Conservation (phyloP, 1,140 invertebrate genomes). For the Myzus persicae region DNA sequence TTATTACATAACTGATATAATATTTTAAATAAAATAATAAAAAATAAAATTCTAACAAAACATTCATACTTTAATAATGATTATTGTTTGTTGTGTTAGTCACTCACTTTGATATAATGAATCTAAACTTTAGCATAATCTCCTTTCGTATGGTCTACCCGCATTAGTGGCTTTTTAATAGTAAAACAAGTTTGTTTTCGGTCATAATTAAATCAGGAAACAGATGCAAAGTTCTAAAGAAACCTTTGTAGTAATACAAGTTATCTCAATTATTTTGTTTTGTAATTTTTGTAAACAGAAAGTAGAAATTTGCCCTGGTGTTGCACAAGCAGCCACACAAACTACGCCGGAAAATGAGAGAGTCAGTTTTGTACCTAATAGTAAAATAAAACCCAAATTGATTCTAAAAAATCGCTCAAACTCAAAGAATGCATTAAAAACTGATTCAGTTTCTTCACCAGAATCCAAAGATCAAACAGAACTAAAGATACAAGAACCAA, state of each 20-base stretch:
- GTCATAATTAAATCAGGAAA: neutral
- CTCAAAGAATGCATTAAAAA: neutral
- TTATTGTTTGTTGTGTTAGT: conserved; percentile 1
- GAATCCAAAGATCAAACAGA: conserved; percentile 3
- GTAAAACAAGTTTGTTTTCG: conserved; percentile 18
- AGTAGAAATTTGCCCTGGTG: neutral
- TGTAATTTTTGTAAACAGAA: conserved; percentile 1
- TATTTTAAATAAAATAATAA: neutral
- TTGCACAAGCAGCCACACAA: conserved; percentile 48
- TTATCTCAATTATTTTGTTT: neutral
- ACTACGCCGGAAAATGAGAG: conserved; percentile 38
- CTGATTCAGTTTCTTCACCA: neutral
- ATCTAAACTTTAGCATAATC: neutral
- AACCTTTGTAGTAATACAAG: neutral
- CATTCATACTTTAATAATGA: neutral
- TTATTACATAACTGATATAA: neutral
- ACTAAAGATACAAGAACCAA: neutral
- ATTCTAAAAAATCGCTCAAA: neutral
- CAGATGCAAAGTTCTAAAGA: neutral
- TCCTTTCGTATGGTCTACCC: neutral
- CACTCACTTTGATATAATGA: neutral
- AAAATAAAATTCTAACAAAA: neutral
- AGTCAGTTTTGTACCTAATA: neutral
- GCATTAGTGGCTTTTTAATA: conserved; percentile 33
- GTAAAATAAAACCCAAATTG: neutral